Percentiles rank a stretch among this genome's conserved stretches.
Evolutionary conservation across 2,888 invertebrate genomes (phyloP).

Genomic region (Eupithecia inturbata): DNA sequence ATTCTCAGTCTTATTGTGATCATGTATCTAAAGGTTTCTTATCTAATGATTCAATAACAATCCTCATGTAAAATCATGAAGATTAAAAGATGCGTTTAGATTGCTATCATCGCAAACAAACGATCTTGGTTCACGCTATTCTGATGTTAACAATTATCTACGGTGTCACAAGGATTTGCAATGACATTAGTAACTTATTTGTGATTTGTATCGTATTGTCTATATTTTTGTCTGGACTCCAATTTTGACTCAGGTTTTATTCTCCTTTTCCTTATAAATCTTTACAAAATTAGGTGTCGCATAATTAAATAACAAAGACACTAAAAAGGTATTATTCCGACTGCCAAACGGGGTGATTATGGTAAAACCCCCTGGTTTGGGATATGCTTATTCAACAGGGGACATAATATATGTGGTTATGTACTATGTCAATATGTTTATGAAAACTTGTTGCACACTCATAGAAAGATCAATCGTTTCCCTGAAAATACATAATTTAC

Average conservation of each 20-base stretch:
- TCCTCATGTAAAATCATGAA: not conserved
- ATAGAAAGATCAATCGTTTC: too few species aligned
- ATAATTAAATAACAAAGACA: too few species aligned
- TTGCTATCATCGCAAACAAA: constrained; percentile 36
- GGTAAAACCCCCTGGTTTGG: too few species aligned
- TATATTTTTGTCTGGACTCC: not conserved
- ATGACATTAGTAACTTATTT: not conserved
- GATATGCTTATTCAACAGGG: too few species aligned
- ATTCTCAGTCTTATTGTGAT: not conserved
- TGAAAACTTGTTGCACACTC: too few species aligned
- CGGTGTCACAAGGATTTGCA: constrained; percentile 1
- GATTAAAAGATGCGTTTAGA: constrained; percentile 7
- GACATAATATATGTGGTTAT: too few species aligned
- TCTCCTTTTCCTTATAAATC: too few species aligned
- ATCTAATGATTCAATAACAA: not conserved
- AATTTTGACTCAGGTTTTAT: not conserved
- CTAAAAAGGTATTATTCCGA: too few species aligned
- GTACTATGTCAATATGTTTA: too few species aligned
- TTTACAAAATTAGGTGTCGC: too few species aligned
- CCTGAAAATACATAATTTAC: too few species aligned
- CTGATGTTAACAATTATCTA: constrained; percentile 12
- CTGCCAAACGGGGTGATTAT: too few species aligned
- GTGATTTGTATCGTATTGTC: not conserved
- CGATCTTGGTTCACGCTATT: constrained; percentile 44
- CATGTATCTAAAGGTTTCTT: not conserved